Evolutionary conservation across 1,140 invertebrate genomes (phyloP).

Genomic region (Solen grandis): DNA sequence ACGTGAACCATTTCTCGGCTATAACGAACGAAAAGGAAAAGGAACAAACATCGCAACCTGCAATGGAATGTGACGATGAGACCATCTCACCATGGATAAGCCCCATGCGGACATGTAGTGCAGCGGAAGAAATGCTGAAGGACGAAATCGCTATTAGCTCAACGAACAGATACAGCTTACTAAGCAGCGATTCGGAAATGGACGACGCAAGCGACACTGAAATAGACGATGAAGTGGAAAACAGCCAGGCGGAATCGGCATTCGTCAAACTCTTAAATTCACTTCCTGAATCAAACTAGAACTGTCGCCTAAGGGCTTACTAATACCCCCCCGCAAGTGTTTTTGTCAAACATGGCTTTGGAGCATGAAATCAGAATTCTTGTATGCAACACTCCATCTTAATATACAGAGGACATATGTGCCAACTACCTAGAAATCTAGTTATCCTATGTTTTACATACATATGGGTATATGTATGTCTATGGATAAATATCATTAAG

Average conservation of each 20-base stretch:
- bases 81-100: not conserved
- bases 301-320: too few relatives aligned
- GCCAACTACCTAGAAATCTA: too few relatives aligned
- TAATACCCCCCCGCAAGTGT: too few relatives aligned
- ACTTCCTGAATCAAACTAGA: too few relatives aligned
- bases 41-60: not conserved
- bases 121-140: not conserved
- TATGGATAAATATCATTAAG: too few relatives aligned
- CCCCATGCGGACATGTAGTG: not conserved
- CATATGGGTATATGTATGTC: too few relatives aligned
- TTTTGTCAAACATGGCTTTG: too few relatives aligned
- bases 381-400: too few relatives aligned
- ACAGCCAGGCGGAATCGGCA: not conserved
- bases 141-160: not conserved
- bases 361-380: too few relatives aligned
- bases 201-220: not conserved
- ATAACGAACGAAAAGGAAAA: not conserved
- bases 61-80: not conserved
- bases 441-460: too few relatives aligned
- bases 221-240: not conserved
- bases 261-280: not conserved
- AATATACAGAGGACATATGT: too few relatives aligned
- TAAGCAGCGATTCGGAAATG: too few relatives aligned
- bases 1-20: constrained; percentile 19
- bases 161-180: not conserved